These are phyloP conservation scores for Chaetorhynchus papuensis DNA, from an alignment of 2,113 vertebrate species.

Conservation along the genomic window DNA sequence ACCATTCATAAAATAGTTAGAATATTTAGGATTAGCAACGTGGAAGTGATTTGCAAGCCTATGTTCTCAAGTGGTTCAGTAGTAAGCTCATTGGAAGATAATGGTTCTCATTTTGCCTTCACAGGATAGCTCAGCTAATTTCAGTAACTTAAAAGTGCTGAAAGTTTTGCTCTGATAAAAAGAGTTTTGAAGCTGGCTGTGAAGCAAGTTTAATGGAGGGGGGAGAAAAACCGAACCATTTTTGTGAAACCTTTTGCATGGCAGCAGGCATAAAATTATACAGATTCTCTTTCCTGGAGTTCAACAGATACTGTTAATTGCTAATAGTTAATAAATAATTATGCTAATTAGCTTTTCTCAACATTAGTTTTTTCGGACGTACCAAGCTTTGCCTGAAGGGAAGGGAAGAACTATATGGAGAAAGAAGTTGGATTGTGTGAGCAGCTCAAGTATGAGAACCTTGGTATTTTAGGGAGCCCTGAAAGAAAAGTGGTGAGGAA, in stretches of 20 bases:
- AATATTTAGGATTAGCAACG: neutral
- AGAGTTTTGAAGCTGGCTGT: neutral
- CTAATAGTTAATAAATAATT: neutral
- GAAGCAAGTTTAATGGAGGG: neutral
- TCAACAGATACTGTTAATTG: neutral
- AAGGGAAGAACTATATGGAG: neutral
- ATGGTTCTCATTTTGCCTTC: neutral
- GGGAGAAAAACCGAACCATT: accelerated
- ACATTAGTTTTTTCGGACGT: neutral
- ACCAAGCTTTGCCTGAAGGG: neutral
- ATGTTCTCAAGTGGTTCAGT: neutral
- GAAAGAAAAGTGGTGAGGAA: neutral
- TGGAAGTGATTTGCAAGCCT: slow-evolving; percentile 13
- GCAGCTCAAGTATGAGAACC: neutral
- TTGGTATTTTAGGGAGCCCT: neutral
- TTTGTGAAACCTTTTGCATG: neutral
- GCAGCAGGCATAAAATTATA: neutral
- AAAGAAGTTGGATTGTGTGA: neutral
- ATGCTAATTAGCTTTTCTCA: neutral
- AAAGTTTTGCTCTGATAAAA: neutral
- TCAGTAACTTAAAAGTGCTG: neutral
- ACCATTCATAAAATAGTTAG: neutral
- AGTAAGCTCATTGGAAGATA: neutral
- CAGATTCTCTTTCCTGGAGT: neutral
- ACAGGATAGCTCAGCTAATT: neutral